Percentiles rank a stretch among this genome's conserved stretches.
These are phyloP conservation scores for Eristalinus aeneus DNA, from an alignment of 2,888 invertebrate species.

Conservation along the genomic window DNA sequence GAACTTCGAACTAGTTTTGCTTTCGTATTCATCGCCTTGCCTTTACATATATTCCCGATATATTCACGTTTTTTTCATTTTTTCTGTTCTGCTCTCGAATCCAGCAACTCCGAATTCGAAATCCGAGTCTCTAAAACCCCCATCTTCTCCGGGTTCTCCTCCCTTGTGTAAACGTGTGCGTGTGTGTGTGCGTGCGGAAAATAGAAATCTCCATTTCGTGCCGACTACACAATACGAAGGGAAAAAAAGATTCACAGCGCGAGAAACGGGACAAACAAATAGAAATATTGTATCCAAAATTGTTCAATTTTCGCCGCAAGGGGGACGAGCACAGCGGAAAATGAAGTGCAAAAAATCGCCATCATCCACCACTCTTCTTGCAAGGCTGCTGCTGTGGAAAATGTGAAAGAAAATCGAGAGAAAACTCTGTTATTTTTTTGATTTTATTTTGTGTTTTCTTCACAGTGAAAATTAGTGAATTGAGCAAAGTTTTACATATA, in stretches of 20 bases:
- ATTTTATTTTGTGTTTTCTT: conserved; percentile 42
- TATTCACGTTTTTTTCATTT: background rate
- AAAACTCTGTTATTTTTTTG: conserved; percentile 10
- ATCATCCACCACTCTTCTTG: conserved; percentile 54
- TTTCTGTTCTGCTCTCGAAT: background rate
- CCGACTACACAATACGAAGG: conserved; percentile 10
- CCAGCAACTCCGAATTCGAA: background rate
- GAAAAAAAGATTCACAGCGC: conserved; percentile 65
- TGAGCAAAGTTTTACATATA: background rate
- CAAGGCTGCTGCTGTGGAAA: conserved; percentile 44
- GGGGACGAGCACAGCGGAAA: conserved; percentile 14
- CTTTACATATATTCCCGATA: background rate
- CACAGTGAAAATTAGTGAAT: conserved; percentile 56
- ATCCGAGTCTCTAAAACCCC: conserved; percentile 2
- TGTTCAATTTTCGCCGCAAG: conserved; percentile 30
- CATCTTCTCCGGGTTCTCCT: conserved; percentile 7
- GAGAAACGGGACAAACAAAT: background rate
- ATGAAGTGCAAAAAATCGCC: conserved; percentile 62
- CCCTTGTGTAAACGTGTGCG: background rate
- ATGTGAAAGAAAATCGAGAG: conserved; percentile 55
- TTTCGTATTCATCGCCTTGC: background rate
- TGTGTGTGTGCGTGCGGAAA: conserved; percentile 8
- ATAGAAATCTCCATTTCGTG: conserved; percentile 57
- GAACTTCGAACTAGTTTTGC: conserved; percentile 34
- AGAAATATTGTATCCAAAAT: conserved; percentile 52